phyloP scores from a whole-genome alignment of 2,797 vertebrate genomes.

The Vireo griseus region DNA sequence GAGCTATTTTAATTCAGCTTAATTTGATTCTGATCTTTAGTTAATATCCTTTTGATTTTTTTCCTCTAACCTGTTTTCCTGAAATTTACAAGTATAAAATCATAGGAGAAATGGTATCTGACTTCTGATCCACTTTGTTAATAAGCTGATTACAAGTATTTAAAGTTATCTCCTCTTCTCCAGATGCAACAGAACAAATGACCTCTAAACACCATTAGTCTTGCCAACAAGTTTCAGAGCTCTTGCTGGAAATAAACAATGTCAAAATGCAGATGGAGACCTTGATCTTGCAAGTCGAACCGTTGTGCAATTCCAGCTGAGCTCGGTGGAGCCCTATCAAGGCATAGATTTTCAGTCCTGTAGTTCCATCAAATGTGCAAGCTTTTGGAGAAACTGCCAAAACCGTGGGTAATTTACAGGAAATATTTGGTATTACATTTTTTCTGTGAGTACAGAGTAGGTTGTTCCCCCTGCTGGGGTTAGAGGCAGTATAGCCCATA shows the following conservation, averaged over 20 bases:
- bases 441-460: not conserved
- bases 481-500: not conserved
- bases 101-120: slow-evolving; percentile 46
- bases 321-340: not conserved
- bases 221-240: slow-evolving; percentile 20
- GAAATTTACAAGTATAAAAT: slow-evolving; percentile 44
- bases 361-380: not conserved
- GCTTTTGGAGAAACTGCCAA: not conserved
- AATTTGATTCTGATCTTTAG: slow-evolving; percentile 59
- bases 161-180: slow-evolving; percentile 50
- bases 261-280: not conserved
- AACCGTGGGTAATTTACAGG: not conserved
- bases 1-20: slow-evolving; percentile 41
- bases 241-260: not conserved
- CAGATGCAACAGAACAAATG: slow-evolving; percentile 34
- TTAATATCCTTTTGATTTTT: slow-evolving; percentile 53
- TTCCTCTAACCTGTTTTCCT: not conserved
- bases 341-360: not conserved
- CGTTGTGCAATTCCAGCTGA: not conserved
- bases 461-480: not conserved
- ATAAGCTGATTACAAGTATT: slow-evolving; percentile 61
- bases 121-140: slow-evolving; percentile 49
- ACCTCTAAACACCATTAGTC: not conserved
- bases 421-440: not conserved
- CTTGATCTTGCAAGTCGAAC: not conserved